A percentile compares a stretch with the other conserved stretches of the same genome.
phyloP scores from a whole-genome alignment of 2,888 invertebrate genomes.

The Cenopis cana region DNA sequence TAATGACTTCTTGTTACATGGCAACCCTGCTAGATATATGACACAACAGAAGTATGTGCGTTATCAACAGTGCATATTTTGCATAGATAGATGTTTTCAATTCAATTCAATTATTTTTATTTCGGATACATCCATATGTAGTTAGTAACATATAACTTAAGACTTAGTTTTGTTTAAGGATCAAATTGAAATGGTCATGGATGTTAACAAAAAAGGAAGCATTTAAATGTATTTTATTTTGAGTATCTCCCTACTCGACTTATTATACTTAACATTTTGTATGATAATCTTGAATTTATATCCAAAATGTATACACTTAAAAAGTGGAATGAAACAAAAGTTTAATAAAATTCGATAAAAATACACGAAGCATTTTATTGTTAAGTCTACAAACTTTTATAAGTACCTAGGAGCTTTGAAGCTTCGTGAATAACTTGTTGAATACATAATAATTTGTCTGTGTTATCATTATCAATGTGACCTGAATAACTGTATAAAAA shows the following conservation, averaged over 20 bases:
- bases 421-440: background rate
- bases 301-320: background rate
- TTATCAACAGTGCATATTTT: too few species aligned
- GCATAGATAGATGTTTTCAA: too few species aligned
- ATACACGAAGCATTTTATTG: constrained; percentile 1
- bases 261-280: background rate
- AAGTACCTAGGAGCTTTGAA: background rate
- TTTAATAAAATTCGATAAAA: background rate
- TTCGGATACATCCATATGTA: too few species aligned
- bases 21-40: background rate
- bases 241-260: background rate
- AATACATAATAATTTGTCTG: background rate
- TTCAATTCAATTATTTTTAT: too few species aligned
- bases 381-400: background rate
- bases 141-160: too few species aligned
- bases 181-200: too few species aligned
- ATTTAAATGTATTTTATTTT: background rate
- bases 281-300: background rate
- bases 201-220: background rate
- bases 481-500: too few species aligned
- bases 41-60: too few species aligned
- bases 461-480: too few species aligned
- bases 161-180: too few species aligned
- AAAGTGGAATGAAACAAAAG: background rate
- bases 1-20: background rate